Evolutionary conservation across 1,140 invertebrate genomes (phyloP), one percentile per base, ranked within the genome.

Genomic region (Harpegnathos saltator): DNA sequence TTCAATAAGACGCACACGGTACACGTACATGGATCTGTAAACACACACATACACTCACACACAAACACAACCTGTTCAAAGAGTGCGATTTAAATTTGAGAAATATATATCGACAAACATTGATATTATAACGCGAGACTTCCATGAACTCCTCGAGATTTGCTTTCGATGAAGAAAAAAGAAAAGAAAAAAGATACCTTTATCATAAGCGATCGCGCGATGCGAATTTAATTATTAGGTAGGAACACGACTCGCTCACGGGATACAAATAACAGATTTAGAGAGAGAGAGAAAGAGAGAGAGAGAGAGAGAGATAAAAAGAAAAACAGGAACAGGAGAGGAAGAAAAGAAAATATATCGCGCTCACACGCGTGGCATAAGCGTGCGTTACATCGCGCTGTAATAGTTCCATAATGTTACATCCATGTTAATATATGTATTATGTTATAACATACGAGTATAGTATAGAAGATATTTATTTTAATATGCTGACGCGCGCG

Each of bases 1-100:
- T 99, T 95, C 98, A 98, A 95, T 99, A 96, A 80, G 94, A 93
- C 48, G 29, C 15, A 22, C 59, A 69, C 29, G 1, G 33, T 69
- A 12, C 26, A 15, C 38, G 38, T 44, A 9, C 38, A 44, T n/a
- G 7, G 2, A 33, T 7, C 1, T 33, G 14, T 33, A 44, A 17
- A 48, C 48, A 44, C 15, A n/a, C n/a, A 74, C 19, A 54, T 24
- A 65, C 12, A 29, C 19, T 0, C 0, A 24, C 54, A 19, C 54
- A n/a, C 9, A 56, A 19, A 56, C 59, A 33, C 7, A 24, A 12
- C 0, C 59, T 2, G 14, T 33, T 63, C n/a, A 29, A 14, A 61
- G 14, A 63, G 22, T 44, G 19, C 29, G 44, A 71, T 58, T 29
- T 52, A 66, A 52, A 14, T 26, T 50, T 19, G 74, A 33, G 14